phyloP scores from a whole-genome alignment of 2,888 invertebrate species.

The Caenorhabditis sp. region DNA sequence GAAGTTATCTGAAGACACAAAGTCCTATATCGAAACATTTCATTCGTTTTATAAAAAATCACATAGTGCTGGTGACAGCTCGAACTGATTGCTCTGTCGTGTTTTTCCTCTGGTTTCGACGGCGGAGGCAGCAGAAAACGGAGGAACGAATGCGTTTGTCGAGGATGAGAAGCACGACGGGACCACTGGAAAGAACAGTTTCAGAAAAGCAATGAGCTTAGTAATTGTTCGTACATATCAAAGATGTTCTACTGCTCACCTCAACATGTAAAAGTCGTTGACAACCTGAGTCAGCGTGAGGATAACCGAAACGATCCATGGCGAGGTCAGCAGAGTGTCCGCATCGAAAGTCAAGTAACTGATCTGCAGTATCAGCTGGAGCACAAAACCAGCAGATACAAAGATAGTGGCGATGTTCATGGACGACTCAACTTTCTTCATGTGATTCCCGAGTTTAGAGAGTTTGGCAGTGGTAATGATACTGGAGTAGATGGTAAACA shows the following conservation, averaged over 20 bases:
- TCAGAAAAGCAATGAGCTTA: constrained; percentile 6
- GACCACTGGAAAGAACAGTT: not conserved
- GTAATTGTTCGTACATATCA: too few relatives aligned
- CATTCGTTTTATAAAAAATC: too few relatives aligned
- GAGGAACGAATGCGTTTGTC: constrained; percentile 6
- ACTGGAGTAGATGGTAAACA: constrained; percentile 28
- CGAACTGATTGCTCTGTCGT: constrained; percentile 23
- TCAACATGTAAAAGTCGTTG: constrained; percentile 50
- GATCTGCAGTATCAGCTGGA: constrained; percentile 31
- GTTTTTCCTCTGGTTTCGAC: not conserved
- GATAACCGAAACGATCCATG: constrained; percentile 13
- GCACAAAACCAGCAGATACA: constrained; percentile 21
- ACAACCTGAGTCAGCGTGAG: constrained; percentile 25
- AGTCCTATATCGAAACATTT: too few relatives aligned
- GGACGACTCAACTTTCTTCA: constrained; percentile 32
- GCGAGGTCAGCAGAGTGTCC: constrained; percentile 6
- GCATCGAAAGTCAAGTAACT: constrained; percentile 18
- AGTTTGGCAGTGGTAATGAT: constrained; percentile 12
- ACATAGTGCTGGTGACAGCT: constrained; percentile 15
- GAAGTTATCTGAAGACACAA: too few relatives aligned
- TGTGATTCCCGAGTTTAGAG: constrained; percentile 40
- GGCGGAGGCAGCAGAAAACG: constrained; percentile 24
- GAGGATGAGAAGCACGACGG: too few relatives aligned
- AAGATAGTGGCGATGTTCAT: constrained; percentile 37
- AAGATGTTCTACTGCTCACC: too few relatives aligned